Base-by-base conservation (phyloP, 2,888 invertebrate species). In the Alviniconcha strummeri region DNA sequence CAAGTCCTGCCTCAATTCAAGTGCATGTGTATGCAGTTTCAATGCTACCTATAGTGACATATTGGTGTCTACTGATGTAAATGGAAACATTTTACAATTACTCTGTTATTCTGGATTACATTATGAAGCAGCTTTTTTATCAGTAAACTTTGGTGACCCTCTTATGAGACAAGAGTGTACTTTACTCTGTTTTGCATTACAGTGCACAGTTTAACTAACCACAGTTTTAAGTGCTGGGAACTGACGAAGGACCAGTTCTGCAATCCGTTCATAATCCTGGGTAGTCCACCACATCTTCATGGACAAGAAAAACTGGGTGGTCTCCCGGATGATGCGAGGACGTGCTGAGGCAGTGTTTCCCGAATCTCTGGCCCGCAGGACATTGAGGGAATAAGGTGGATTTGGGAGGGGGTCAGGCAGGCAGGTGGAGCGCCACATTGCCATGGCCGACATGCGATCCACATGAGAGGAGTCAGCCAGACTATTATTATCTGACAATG, bases 201-300 rank as follows among this genome's bases (percentile, higher is more conserved):
- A 60, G 13, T 69, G 69, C 69, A 69, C 69, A 69, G 69, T 17
- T 6, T 13, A 19, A 82, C 86, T 86, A 76, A 86, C 86, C 80
- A 85, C 85, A 67, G 83, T 83, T 78, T 80, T 83, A n/a, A 86
- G 82, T 17, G 81, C 84, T 11, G 86, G 86, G 71, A 86, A 86
- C 60, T 86, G 83, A 64, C 85, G 83, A 67, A 86, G 80, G 64
- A 86, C 86, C n/a, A 86, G 83, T 36, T 85, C 86, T n/a, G 86
- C 85, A 55, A 86, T 86, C 67, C 86, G 84, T 75, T 86, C 86
- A 69, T 85, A 86, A 72, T 86, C 86, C 19, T 83, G 86, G 7
- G 85, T 84, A 4, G 86, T 86, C 86, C 86, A 86, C 85, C 86
- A 85, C 57, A 85, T 84, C 79, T 86, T 86, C 19, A 84, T 83